Evolutionary conservation across 1,140 invertebrate species (phyloP), one percentile per base, ranked within the genome.

Genomic region (Apolygus lucorum): DNA sequence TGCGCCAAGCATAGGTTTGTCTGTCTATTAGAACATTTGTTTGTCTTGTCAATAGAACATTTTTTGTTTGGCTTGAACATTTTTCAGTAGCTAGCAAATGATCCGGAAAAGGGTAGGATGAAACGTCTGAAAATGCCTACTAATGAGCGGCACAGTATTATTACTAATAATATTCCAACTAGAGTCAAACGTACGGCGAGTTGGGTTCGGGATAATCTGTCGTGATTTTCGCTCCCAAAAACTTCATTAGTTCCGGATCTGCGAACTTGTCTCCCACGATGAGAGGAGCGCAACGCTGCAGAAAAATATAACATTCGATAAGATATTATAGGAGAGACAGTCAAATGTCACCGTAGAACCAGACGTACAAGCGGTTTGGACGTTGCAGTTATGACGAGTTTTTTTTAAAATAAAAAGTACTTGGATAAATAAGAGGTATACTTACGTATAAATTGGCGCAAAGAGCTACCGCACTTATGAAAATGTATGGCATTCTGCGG

Each of bases 181-280:
- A 52, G 26, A 22, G 4, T 52, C 2, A 24, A 22, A 69, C 68
- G 34, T 63, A 69, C 68, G 68, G 62, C 17, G 68, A 69, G 1
- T 62, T 52, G 14, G 54, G 34, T 64, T 28, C 62, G 26, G 68
- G 68, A 22, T 69, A 69, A 26, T 69, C 63, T 11, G 59, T 69
- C 24, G 68, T 69, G 1, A 69, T 69, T 11, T 52, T 59, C 14
- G 68, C 68, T 24, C 68, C 68, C 8, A 69, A 49, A 64, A 34
- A 69, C 27, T 28, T 54, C 68, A 69, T 69, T n/a, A 69, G 27
- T 2, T 69, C 68, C 2, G 68, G 68, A 69, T 69, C 68, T 21
- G 68, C 27, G 22, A 63, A 59, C 21, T 49, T 69, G 21, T 69
- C 68, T 27, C 68, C 68, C 22, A 69, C 68, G 34, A 69, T 69